phyloP scores from a whole-genome alignment of 37 sponge, comb jelly and placozoan genomes.

The Bolinopsis microptera region DNA sequence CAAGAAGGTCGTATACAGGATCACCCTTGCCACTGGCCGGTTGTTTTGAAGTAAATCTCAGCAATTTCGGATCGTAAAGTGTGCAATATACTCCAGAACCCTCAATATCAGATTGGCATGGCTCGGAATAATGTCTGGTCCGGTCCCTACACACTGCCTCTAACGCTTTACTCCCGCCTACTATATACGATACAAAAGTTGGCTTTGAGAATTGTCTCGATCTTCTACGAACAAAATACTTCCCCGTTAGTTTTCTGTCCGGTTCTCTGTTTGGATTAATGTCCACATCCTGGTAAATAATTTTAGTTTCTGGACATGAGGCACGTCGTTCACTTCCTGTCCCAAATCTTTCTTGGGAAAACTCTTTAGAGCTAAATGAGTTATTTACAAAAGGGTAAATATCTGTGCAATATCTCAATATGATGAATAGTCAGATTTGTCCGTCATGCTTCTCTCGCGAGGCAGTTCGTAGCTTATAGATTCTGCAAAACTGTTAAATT shows the following conservation, averaged over 20 bases:
- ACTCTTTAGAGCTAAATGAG: not conserved
- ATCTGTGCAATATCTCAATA: not conserved
- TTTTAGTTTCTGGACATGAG: slow-evolving; percentile 4
- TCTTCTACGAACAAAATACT: not conserved
- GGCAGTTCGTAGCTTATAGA: not conserved
- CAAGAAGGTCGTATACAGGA: not conserved
- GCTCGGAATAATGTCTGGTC: not conserved
- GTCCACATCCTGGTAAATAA: slow-evolving; percentile 34
- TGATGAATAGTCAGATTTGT: not conserved
- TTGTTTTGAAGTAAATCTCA: too few relatives aligned
- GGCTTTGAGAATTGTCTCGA: not conserved
- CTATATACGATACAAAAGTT: slow-evolving; percentile 31
- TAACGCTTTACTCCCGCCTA: not conserved
- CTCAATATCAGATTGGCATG: not conserved
- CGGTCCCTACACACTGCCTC: not conserved
- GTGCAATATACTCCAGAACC: not conserved
- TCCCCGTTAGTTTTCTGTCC: too few relatives aligned
- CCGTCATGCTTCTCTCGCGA: not conserved
- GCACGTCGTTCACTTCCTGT: not conserved
- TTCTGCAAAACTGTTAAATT: not conserved
- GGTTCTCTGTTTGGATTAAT: not conserved
- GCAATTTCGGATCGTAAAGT: not conserved
- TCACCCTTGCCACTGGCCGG: not conserved
- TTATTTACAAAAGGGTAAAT: not conserved
- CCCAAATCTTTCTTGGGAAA: not conserved